A percentile compares a stretch with the other conserved stretches of the same genome.
phyloP scores from a whole-genome alignment of 2,113 vertebrate genomes.

The Progne subis region DNA sequence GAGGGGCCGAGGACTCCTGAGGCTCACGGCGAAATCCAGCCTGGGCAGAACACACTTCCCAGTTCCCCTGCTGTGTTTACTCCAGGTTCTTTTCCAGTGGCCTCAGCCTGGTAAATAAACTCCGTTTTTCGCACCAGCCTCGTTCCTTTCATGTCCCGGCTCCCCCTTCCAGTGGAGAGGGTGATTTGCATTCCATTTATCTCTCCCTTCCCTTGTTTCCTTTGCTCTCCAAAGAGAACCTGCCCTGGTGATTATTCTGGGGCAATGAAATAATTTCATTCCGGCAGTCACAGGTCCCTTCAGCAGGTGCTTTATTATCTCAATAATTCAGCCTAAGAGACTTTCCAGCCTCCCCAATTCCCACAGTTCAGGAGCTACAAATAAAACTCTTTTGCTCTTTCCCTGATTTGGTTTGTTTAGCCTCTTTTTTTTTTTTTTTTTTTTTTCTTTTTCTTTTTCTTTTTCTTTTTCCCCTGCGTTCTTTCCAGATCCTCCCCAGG shows the following conservation, averaged over 20 bases:
- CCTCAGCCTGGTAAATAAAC: background rate
- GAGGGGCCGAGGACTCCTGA: accelerated
- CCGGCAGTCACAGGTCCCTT: constrained; percentile 43
- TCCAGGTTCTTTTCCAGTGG: background rate
- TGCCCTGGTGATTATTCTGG: constrained; percentile 55
- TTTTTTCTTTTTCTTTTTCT: background rate
- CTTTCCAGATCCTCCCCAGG: constrained; percentile 50
- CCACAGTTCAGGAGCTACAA: constrained; percentile 67
- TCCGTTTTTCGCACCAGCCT: background rate
- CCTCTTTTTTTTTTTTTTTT: constrained; percentile 3
- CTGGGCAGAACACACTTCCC: background rate
- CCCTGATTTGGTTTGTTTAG: constrained; percentile 53
- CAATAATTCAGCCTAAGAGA: constrained; percentile 61
- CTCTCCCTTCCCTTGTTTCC: background rate
- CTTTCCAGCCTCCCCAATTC: constrained; percentile 48
- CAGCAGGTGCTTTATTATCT: constrained; percentile 69
- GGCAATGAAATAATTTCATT: constrained; percentile 62
- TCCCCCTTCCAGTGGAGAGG: background rate
- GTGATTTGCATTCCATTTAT: constrained; percentile 46
- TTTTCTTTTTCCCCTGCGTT: background rate
- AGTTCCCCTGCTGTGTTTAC: background rate
- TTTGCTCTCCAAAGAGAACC: constrained; percentile 33
- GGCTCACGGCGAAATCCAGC: background rate
- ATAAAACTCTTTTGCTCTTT: constrained; percentile 56
- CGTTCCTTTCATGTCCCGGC: background rate